These are phyloP conservation scores for Gracilinanus agilis DNA, from an alignment of 2,113 vertebrate genomes.

Conservation along the genomic window DNA sequence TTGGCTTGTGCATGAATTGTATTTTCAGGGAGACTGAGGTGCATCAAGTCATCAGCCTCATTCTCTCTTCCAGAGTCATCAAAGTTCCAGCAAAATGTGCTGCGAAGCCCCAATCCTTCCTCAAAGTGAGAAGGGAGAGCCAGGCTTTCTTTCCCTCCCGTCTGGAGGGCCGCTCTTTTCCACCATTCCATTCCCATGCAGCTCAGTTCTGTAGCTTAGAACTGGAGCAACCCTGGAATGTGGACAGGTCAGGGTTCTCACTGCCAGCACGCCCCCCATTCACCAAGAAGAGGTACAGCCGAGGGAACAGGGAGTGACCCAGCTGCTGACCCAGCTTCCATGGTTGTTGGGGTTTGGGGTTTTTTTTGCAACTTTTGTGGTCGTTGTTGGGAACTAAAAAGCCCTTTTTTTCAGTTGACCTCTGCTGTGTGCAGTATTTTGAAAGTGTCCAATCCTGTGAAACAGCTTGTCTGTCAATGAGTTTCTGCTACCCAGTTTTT, in stretches of 20 bases:
- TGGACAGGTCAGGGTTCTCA: neutral
- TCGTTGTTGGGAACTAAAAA: slow-evolving; percentile 52
- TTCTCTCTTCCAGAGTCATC: too few species aligned
- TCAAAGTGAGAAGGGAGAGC: neutral
- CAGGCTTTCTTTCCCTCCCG: slow-evolving; percentile 5
- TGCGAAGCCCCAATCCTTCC: neutral
- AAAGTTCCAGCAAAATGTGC: neutral
- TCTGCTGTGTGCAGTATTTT: slow-evolving; percentile 61
- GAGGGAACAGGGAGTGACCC: slow-evolving; percentile 49
- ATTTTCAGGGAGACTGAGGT: too few species aligned
- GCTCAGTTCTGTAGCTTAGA: slow-evolving; percentile 55
- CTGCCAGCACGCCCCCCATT: slow-evolving; percentile 62
- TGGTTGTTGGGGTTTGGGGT: slow-evolving; percentile 23
- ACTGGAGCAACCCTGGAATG: slow-evolving; percentile 46
- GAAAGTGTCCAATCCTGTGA: slow-evolving; percentile 70
- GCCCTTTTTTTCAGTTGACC: slow-evolving; percentile 71
- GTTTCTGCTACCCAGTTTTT: slow-evolving; percentile 47
- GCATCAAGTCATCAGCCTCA: too few species aligned
- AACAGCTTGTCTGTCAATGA: slow-evolving; percentile 75
- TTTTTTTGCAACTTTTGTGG: slow-evolving; percentile 50
- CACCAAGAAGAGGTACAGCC: slow-evolving; percentile 14
- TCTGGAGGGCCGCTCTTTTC: neutral
- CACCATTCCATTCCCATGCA: slow-evolving; percentile 61
- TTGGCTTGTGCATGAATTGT: too few species aligned
- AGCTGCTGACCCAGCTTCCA: slow-evolving; percentile 62